A percentile compares a stretch with the other conserved stretches of the same genome.
phyloP scores from a whole-genome alignment of 2,888 invertebrate species.

The Amphipoea lucens region DNA sequence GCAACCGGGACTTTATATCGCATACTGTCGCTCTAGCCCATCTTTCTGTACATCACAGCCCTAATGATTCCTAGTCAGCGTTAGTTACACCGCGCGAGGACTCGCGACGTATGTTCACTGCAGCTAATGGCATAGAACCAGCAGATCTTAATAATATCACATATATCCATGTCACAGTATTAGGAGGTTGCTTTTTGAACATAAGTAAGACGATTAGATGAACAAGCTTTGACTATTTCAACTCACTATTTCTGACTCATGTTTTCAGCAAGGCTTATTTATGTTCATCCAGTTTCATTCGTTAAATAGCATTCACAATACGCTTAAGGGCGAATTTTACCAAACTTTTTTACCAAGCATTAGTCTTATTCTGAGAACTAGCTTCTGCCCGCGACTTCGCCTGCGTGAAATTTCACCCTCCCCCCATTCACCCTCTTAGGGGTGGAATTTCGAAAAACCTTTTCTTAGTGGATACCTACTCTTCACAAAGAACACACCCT shows the following conservation, averaged over 20 bases:
- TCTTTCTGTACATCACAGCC: constrained; percentile 44
- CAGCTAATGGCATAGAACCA: constrained; percentile 78
- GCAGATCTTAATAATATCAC: constrained; percentile 39
- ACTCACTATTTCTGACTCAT: too few species aligned
- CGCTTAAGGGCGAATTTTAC: not conserved
- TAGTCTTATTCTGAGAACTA: not conserved
- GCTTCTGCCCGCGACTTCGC: too few species aligned
- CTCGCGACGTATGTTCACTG: constrained; percentile 80
- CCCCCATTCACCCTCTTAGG: too few species aligned
- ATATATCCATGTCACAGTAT: not conserved
- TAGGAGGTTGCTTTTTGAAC: not conserved
- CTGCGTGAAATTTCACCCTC: too few species aligned
- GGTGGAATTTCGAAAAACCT: too few species aligned
- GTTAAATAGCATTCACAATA: too few species aligned
- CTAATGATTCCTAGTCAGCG: constrained; percentile 65
- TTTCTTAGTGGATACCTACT: too few species aligned
- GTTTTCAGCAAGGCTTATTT: not conserved
- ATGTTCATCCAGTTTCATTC: not conserved
- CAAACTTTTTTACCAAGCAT: not conserved
- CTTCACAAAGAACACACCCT: too few species aligned
- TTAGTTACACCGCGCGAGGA: constrained; percentile 80
- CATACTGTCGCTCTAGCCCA: constrained; percentile 13
- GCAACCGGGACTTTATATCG: not conserved
- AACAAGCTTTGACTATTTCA: not conserved
- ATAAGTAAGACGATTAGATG: not conserved